Evolutionary conservation across 2,888 invertebrate genomes (phyloP).

Genomic region (Entomobrya multifasciata): DNA sequence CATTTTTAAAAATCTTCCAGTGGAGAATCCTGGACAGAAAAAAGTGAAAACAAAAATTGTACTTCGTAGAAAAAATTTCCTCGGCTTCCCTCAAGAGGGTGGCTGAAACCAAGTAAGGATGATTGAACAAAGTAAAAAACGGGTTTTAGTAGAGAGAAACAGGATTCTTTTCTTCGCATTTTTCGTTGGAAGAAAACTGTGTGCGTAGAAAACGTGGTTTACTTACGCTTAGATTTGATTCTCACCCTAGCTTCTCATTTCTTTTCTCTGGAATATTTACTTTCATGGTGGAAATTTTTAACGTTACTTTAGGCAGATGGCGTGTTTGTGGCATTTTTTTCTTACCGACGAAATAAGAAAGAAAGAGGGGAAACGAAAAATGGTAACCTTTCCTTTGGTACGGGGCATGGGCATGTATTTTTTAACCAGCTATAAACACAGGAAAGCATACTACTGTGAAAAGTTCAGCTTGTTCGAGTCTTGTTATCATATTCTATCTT

Average conservation of each 20-base stretch:
- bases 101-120: background rate
- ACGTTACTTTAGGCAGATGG: slow-evolving; percentile 77
- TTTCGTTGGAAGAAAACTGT: background rate
- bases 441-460: too few species aligned
- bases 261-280: background rate
- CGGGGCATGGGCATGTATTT: too few species aligned
- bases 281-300: slow-evolving; percentile 55
- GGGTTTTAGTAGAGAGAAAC: background rate
- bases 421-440: too few species aligned
- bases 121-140: slow-evolving; percentile 19
- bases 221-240: too few species aligned
- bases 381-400: too few species aligned
- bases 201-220: too few species aligned
- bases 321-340: slow-evolving; percentile 77
- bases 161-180: background rate
- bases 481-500: too few species aligned
- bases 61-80: slow-evolving; percentile 38
- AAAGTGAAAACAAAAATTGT: slow-evolving; percentile 15
- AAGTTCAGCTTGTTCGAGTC: too few species aligned
- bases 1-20: background rate
- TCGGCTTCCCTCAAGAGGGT: slow-evolving; percentile 55
- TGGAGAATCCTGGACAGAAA: slow-evolving; percentile 14
- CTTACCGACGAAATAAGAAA: background rate
- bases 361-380: background rate
- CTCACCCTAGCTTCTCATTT: background rate